These are phyloP conservation scores for Charaxes varanes DNA, from an alignment of 1,140 invertebrate genomes.

Conservation along the genomic window DNA sequence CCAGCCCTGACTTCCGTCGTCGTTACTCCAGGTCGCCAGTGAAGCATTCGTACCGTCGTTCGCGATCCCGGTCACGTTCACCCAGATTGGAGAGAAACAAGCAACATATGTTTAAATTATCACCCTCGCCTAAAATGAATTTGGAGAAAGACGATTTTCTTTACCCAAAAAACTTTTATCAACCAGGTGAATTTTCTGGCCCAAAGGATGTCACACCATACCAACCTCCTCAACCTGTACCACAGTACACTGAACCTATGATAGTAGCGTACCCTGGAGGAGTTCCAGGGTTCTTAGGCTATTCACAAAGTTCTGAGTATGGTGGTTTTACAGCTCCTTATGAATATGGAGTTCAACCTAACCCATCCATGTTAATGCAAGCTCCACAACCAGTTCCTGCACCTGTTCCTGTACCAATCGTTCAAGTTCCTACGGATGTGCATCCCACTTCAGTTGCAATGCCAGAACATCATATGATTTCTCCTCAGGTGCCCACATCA, in stretches of 20 bases:
- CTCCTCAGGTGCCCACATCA: slow-evolving; percentile 5
- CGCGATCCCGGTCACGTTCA: slow-evolving; percentile 17
- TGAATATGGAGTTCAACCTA: slow-evolving; percentile 28
- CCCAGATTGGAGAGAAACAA: slow-evolving; percentile 3
- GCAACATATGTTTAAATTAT: slow-evolving; percentile 5
- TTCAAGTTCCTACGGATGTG: slow-evolving; percentile 6
- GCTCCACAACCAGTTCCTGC: slow-evolving; percentile 37
- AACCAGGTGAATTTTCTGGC: slow-evolving; percentile 12
- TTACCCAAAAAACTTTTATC: slow-evolving; percentile 33
- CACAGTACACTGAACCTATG: slow-evolving; percentile 12
- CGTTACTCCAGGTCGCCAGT: slow-evolving; percentile 28
- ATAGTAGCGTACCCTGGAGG: slow-evolving; percentile 17
- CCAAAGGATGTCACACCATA: slow-evolving; percentile 15
- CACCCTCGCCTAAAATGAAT: not conserved
- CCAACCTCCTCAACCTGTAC: slow-evolving; percentile 8
- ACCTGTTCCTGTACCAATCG: slow-evolving; percentile 14
- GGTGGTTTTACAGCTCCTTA: slow-evolving; percentile 30
- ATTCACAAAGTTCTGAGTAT: slow-evolving; percentile 33
- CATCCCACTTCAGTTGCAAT: slow-evolving; percentile 25
- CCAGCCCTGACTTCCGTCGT: slow-evolving; percentile 18
- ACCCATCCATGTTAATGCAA: slow-evolving; percentile 14
- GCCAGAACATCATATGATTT: slow-evolving; percentile 14
- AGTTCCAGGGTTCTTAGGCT: slow-evolving; percentile 23
- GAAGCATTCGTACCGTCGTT: slow-evolving; percentile 9
- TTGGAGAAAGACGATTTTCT: slow-evolving; percentile 35